Base-by-base conservation (phyloP, 2,888 invertebrate genomes). In the Zhuqinia jingwanae region DNA sequence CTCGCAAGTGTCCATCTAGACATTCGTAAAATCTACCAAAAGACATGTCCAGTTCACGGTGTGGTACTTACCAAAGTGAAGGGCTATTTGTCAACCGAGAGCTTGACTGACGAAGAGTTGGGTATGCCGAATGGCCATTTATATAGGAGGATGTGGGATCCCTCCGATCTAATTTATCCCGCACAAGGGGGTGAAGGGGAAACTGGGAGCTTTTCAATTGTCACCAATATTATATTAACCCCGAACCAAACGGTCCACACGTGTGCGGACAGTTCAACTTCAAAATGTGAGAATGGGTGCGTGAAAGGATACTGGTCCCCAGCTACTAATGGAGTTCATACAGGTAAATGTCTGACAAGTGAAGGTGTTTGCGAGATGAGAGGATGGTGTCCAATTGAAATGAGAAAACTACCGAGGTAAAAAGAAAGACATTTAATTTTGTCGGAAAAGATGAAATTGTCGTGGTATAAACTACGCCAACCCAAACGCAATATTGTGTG, bases 371-470 rank as follows among this genome's bases (percentile, higher is more conserved):
- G 93, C 91, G 91, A 92, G 88, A 90, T 92, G 47, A 73, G 83
- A 5, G 93, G 93, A 8, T 93, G 93, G 93, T 93, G 93, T 91
- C 93, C 93, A 0, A 91, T 92, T 17, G 93, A 93, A 90, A 89
- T 90, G 0, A 36, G 25, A 11, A n/a, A 6, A 1, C 27, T 84
- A 13, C 84, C 84, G 22, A 65, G 68, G 70, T 36, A n/a, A n/a
- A n/a, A n/a, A n/a, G n/a, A n/a, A n/a, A n/a, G n/a, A n/a, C n/a
- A n/a, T n/a, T n/a, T n/a, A n/a, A n/a, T n/a, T n/a, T n/a, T n/a
- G n/a, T n/a, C n/a, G n/a, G n/a, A n/a, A n/a, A n/a, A n/a, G n/a
- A n/a, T n/a, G n/a, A n/a, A n/a, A n/a, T n/a, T n/a, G n/a, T n/a
- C n/a, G n/a, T n/a, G n/a, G n/a, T n/a, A n/a, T n/a, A n/a, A n/a